Conservation (phyloP, 1,140 invertebrate species). For the Ridgeia piscesae region DNA sequence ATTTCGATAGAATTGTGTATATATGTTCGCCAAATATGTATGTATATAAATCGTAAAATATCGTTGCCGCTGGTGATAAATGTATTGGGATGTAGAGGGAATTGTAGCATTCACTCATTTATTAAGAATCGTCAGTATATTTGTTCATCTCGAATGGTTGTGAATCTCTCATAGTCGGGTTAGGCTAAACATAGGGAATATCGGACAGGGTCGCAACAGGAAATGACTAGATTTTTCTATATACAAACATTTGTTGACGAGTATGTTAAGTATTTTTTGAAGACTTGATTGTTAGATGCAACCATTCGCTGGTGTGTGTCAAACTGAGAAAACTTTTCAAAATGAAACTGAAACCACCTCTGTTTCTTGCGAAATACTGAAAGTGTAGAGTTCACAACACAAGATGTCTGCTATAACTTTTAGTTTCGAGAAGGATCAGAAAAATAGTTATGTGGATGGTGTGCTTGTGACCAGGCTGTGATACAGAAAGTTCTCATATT, state of each 20-base stretch:
- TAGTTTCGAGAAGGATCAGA: not conserved
- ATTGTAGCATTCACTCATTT: not conserved
- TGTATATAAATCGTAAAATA: not conserved
- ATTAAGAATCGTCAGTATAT: not conserved
- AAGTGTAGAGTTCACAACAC: not conserved
- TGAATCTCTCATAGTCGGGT: not conserved
- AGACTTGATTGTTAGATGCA: not conserved
- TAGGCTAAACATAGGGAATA: not conserved
- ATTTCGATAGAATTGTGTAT: not conserved
- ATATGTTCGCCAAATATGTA: not conserved
- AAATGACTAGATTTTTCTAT: not conserved
- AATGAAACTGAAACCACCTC: not conserved
- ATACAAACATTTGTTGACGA: not conserved
- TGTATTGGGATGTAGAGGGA: not conserved
- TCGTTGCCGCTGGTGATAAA: not conserved
- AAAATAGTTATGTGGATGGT: not conserved
- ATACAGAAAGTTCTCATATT: not conserved
- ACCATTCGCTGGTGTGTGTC: not conserved
- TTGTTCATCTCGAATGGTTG: not conserved
- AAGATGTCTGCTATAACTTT: not conserved
- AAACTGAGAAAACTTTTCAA: not conserved
- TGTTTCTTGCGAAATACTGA: not conserved
- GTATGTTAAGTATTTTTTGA: not conserved
- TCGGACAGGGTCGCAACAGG: not conserved
- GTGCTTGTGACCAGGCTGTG: not conserved